These are phyloP conservation scores for Otocyon megalotis DNA, from an alignment of 2,113 vertebrate species.

Conservation along the genomic window DNA sequence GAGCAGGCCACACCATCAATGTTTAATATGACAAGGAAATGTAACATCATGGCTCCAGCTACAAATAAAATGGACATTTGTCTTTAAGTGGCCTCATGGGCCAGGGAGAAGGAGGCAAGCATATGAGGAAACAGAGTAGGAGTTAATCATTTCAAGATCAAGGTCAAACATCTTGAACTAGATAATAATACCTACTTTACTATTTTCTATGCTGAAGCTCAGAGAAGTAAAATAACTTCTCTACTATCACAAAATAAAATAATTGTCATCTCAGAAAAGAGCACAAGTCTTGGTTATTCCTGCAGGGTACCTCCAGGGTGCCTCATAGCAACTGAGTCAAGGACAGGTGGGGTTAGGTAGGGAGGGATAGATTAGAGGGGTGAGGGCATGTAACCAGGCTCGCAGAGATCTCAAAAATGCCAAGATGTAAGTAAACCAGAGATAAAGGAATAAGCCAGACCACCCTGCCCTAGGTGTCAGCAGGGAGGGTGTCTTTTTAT, in stretches of 20 bases:
- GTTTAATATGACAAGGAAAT: background rate
- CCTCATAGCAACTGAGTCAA: background rate
- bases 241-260: background rate
- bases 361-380: no score
- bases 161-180: background rate
- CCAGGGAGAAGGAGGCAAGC: background rate
- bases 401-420: no score
- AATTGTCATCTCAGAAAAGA: background rate
- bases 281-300: background rate
- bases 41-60: background rate
- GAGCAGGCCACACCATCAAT: background rate
- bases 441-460: no score
- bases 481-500: no score
- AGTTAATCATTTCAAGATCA: background rate
- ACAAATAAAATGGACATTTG: background rate
- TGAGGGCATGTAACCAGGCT: no score
- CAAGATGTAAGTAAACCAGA: no score
- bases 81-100: background rate
- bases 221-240: background rate
- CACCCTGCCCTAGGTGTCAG: no score
- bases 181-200: background rate
- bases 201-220: background rate
- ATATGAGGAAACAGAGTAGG: background rate
- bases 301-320: background rate
- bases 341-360: no score